Percentiles rank a stretch among this genome's conserved stretches.
phyloP scores from a whole-genome alignment of 2,888 invertebrate genomes.

The Melangyna quadrimaculata region DNA sequence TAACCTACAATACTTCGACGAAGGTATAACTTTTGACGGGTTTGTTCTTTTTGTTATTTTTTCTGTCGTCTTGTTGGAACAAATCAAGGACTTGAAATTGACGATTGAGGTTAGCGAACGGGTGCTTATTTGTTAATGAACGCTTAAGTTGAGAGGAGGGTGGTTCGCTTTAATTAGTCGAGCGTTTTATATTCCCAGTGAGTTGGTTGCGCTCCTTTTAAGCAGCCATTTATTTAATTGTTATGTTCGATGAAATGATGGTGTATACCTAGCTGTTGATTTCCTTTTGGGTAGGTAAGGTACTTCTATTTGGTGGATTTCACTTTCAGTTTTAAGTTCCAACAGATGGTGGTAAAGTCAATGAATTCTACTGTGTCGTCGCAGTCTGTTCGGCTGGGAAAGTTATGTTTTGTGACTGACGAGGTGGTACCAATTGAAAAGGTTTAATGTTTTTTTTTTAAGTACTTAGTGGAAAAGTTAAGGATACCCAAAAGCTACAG shows the following conservation, averaged over 20 bases:
- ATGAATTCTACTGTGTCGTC: neutral
- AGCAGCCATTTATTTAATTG: slow-evolving; percentile 67
- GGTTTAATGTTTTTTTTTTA: neutral
- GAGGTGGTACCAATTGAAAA: slow-evolving; percentile 22
- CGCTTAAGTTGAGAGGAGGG: slow-evolving; percentile 60
- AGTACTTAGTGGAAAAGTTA: neutral
- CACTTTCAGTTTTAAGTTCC: slow-evolving; percentile 28
- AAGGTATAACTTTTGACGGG: slow-evolving; percentile 55
- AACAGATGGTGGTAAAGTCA: slow-evolving; percentile 26
- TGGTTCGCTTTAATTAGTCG: slow-evolving; percentile 66
- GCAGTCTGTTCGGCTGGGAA: neutral
- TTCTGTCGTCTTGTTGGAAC: slow-evolving; percentile 12
- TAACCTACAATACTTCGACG: slow-evolving; percentile 39
- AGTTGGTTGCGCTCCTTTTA: slow-evolving; percentile 46
- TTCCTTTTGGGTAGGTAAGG: neutral
- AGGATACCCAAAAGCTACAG: no score
- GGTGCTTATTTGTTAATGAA: slow-evolving; percentile 69
- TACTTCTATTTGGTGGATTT: slow-evolving; percentile 29
- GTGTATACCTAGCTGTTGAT: slow-evolving; percentile 4
- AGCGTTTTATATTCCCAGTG: slow-evolving; percentile 56
- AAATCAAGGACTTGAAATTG: slow-evolving; percentile 66
- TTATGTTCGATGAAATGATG: slow-evolving; percentile 58
- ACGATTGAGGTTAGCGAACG: slow-evolving; percentile 71
- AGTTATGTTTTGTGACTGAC: slow-evolving; percentile 2
- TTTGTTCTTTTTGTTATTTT: slow-evolving; percentile 4